Evolutionary conservation across 2,888 invertebrate genomes (phyloP).

Genomic region (Drosophila affinis): DNA sequence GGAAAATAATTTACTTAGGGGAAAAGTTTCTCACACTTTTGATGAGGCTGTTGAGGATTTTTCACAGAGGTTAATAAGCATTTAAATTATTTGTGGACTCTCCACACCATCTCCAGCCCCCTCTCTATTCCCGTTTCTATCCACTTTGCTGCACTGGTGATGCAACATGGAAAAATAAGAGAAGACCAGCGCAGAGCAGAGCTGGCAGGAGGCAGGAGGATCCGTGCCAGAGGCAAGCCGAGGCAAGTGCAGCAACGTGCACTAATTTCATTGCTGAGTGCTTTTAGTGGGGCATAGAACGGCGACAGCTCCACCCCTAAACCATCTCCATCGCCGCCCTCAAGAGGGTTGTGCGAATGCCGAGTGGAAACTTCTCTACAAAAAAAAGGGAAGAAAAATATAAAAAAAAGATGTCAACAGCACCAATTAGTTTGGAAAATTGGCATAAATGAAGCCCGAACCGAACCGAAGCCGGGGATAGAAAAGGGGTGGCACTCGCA

Average conservation of each 20-base stretch:
- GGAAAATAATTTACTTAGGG: too few relatives aligned
- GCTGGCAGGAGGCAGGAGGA: slow-evolving; percentile 6
- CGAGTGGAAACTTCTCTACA: slow-evolving; percentile 44
- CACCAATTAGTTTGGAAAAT: slow-evolving; percentile 83
- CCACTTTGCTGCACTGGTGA: background rate
- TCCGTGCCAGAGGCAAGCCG: slow-evolving; percentile 29
- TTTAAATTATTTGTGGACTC: background rate
- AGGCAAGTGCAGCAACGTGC: slow-evolving; percentile 69
- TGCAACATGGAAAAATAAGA: background rate
- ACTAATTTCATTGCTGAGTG: slow-evolving; percentile 77
- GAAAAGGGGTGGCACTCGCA: background rate
- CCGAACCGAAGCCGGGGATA: slow-evolving; percentile 23
- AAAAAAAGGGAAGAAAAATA: slow-evolving; percentile 14
- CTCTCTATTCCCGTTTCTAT: background rate
- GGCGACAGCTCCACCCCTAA: slow-evolving; percentile 12
- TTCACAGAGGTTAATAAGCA: background rate
- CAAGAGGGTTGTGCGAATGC: slow-evolving; percentile 16
- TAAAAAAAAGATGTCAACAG: slow-evolving; percentile 81
- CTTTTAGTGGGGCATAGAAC: slow-evolving; percentile 64
- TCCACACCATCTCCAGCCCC: background rate
- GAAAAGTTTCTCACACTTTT: background rate
- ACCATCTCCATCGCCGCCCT: slow-evolving; percentile 4
- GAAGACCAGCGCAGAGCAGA: background rate
- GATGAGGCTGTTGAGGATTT: background rate
- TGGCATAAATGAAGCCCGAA: slow-evolving; percentile 79